Conservation (phyloP, 2,797 vertebrate species). For the Crocodylus rhombifer region DNA sequence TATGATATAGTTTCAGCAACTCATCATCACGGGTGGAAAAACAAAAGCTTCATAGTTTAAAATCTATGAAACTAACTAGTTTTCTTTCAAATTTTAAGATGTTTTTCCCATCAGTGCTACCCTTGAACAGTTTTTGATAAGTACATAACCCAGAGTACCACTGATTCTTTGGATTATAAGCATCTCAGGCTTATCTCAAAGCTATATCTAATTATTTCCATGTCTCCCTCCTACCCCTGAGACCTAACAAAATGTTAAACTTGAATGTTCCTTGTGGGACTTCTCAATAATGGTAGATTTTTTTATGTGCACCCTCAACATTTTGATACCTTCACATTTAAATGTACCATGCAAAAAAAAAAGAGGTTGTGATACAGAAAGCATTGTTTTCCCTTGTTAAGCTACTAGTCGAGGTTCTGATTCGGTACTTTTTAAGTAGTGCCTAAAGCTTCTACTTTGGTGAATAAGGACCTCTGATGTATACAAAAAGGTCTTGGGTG, state of each 20-base stretch:
- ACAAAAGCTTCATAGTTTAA: not conserved
- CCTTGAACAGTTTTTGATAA: not conserved
- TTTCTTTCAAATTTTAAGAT: not conserved
- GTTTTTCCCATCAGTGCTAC: not conserved
- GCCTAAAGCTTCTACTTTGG: not conserved
- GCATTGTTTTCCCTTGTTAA: not conserved
- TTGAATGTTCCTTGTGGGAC: not conserved
- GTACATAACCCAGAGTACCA: not conserved
- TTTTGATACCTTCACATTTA: not conserved
- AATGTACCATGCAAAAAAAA: constrained; percentile 3
- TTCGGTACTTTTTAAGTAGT: not conserved
- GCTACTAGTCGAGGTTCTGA: not conserved
- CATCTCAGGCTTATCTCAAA: not conserved
- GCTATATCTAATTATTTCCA: not conserved
- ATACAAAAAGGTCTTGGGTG: not conserved
- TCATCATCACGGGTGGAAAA: not conserved
- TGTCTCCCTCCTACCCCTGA: not conserved
- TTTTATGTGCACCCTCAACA: not conserved
- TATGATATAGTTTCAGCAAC: not conserved
- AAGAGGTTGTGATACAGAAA: not conserved
- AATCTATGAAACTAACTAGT: not conserved
- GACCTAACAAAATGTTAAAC: not conserved
- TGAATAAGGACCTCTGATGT: not conserved
- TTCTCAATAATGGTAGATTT: not conserved
- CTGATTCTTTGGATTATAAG: not conserved